Conservation (phyloP, 2,797 vertebrate genomes). For the Chelon labrosus region DNA sequence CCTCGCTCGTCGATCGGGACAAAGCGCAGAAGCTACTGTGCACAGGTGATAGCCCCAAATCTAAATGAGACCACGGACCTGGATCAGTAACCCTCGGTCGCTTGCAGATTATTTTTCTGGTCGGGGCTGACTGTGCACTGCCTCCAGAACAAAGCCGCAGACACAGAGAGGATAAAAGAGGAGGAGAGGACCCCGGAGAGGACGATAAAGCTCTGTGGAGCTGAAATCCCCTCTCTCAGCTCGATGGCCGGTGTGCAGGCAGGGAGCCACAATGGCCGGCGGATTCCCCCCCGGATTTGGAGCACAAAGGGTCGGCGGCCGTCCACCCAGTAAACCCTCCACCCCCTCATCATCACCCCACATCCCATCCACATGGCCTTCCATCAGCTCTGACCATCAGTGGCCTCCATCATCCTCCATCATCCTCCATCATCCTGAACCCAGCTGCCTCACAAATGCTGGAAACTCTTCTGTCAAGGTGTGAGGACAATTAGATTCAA, state of each 20-base stretch:
- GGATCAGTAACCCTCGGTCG: constrained; percentile 51
- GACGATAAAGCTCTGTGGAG: constrained; percentile 68
- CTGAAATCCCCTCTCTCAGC: constrained; percentile 85
- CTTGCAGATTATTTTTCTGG: constrained; percentile 69
- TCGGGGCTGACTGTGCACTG: constrained; percentile 73
- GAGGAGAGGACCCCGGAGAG: constrained; percentile 67
- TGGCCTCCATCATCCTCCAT: too few relatives aligned
- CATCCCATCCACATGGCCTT: constrained; percentile 25
- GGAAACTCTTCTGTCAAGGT: background rate
- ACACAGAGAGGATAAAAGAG: constrained; percentile 73
- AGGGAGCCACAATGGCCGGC: constrained; percentile 82
- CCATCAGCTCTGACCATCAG: constrained; percentile 20
- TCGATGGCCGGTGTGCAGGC: constrained; percentile 83
- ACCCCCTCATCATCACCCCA: constrained; percentile 33
- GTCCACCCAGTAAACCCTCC: constrained; percentile 74
- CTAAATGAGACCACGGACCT: constrained; percentile 44
- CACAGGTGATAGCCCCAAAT: constrained; percentile 44
- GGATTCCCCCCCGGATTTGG: constrained; percentile 87
- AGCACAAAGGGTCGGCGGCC: constrained; percentile 84
- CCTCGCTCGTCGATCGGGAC: constrained; percentile 35
- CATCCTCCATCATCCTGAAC: background rate
- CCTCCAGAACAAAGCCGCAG: constrained; percentile 71
- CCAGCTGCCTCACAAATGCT: too few relatives aligned
- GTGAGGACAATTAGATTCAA: constrained; percentile 22
- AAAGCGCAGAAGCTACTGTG: constrained; percentile 18